Percentiles rank a stretch among this genome's conserved stretches.
phyloP scores from a whole-genome alignment of 2,888 invertebrate genomes.

The Acanthopleura granulata region DNA sequence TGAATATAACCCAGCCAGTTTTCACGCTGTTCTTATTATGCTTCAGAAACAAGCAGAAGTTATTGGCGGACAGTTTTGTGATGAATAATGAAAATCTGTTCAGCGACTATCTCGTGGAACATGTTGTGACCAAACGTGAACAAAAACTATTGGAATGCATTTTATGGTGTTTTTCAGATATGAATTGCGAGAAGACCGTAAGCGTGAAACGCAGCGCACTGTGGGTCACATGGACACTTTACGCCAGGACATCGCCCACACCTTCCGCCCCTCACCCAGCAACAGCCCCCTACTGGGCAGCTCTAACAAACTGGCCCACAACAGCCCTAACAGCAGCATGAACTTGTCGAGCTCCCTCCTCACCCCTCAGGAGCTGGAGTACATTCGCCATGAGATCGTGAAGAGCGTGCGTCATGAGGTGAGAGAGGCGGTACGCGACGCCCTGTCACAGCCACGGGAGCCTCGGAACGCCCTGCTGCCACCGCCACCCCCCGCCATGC shows the following conservation, averaged over 20 bases:
- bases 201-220: slow-evolving; percentile 70
- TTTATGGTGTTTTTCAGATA: slow-evolving; percentile 59
- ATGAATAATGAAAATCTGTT: too few species aligned
- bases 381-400: slow-evolving; percentile 63
- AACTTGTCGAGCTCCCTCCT: slow-evolving; percentile 34
- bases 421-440: slow-evolving; percentile 26
- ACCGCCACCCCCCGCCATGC: slow-evolving; percentile 36
- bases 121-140: too few species aligned
- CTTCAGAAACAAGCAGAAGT: too few species aligned
- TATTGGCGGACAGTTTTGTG: too few species aligned
- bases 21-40: too few species aligned
- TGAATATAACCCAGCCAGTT: too few species aligned
- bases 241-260: slow-evolving; percentile 70
- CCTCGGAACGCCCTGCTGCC: neutral
- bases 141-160: too few species aligned
- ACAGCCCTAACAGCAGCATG: slow-evolving; percentile 23
- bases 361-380: slow-evolving; percentile 58
- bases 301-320: slow-evolving; percentile 21
- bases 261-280: slow-evolving; percentile 34
- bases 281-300: slow-evolving; percentile 24
- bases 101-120: too few species aligned
- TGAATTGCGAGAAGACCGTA: slow-evolving; percentile 73
- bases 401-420: slow-evolving; percentile 57
- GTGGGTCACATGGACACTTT: slow-evolving; percentile 72
- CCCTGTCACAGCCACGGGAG: slow-evolving; percentile 4